phyloP scores from a whole-genome alignment of 64 coral and sea anemone species.

The Actinia tenebrosa region DNA sequence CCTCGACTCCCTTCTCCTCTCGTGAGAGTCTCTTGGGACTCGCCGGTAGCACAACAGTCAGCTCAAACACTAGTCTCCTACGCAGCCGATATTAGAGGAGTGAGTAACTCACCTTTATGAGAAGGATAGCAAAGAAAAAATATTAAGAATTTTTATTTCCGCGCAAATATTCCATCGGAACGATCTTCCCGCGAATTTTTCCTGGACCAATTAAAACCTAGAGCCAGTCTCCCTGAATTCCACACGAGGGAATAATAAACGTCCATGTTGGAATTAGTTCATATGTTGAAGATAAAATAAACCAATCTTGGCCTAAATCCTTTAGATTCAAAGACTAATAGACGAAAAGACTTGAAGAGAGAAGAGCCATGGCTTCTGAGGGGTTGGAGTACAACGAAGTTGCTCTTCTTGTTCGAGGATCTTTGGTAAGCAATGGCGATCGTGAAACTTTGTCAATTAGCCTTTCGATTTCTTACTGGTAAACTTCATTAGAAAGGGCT shows the following conservation, averaged over 20 bases:
- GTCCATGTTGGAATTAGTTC: constrained; percentile 6
- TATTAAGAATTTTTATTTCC: not conserved
- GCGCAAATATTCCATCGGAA: not conserved
- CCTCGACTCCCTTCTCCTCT: no score
- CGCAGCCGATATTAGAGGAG: no score
- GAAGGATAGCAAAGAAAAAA: no score
- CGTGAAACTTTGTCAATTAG: no score
- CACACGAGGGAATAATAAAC: not conserved
- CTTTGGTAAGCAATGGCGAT: constrained; percentile 64
- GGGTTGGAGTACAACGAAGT: constrained; percentile 87
- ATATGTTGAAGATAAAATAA: not conserved
- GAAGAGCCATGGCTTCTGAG: constrained; percentile 65
- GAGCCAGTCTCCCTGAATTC: not conserved
- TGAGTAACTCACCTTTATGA: no score
- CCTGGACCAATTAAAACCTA: not conserved
- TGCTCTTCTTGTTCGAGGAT: constrained; percentile 77
- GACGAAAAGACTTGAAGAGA: not conserved
- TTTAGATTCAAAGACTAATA: not conserved
- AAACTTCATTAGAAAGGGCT: not conserved
- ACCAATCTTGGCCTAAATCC: not conserved
- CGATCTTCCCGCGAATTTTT: constrained; percentile 22
- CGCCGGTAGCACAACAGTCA: no score
- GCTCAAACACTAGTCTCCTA: no score
- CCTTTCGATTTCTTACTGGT: not conserved
- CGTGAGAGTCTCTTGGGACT: no score